Conservation (phyloP, 2,888 invertebrate genomes). For the Pterostichus madidus region DNA sequence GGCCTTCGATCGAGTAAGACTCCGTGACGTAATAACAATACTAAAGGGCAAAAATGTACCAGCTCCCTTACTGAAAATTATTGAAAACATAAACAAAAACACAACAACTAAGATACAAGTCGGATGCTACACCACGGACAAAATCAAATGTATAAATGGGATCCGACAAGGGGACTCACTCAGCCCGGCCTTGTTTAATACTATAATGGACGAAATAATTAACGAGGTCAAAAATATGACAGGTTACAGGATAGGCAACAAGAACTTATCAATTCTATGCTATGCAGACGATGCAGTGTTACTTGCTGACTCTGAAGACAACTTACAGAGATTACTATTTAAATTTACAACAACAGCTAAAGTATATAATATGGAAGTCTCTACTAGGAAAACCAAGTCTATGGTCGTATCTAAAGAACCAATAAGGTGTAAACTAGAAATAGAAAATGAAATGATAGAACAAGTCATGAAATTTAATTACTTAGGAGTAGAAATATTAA, state of each 20-base stretch:
- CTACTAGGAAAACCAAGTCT: conserved; percentile 62
- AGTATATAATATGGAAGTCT: conserved; percentile 13
- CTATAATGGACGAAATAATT: conserved; percentile 59
- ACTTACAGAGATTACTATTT: conserved; percentile 67
- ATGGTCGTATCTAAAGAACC: conserved; percentile 65
- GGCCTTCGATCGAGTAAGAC: conserved; percentile 57
- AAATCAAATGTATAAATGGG: conserved; percentile 57
- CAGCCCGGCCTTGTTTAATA: conserved; percentile 11
- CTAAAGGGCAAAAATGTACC: conserved; percentile 61
- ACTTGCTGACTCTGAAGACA: conserved; percentile 49
- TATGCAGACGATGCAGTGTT: conserved; percentile 54
- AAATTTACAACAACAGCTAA: conserved; percentile 61
- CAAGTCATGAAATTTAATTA: conserved; percentile 66
- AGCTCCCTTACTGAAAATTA: neutral
- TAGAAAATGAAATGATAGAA: conserved; percentile 60
- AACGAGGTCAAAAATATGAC: conserved; percentile 1
- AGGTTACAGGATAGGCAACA: conserved; percentile 49
- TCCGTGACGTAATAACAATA: conserved; percentile 57
- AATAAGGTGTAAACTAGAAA: conserved; percentile 67
- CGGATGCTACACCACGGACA: neutral
- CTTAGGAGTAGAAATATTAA: conserved; percentile 47
- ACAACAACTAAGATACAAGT: neutral
- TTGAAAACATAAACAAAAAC: conserved; percentile 40
- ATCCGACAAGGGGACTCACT: conserved; percentile 67
- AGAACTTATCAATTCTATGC: conserved; percentile 63